Evolutionary conservation across 2,797 vertebrate genomes (phyloP).

Genomic region (Sebastes kiyomatsui): DNA sequence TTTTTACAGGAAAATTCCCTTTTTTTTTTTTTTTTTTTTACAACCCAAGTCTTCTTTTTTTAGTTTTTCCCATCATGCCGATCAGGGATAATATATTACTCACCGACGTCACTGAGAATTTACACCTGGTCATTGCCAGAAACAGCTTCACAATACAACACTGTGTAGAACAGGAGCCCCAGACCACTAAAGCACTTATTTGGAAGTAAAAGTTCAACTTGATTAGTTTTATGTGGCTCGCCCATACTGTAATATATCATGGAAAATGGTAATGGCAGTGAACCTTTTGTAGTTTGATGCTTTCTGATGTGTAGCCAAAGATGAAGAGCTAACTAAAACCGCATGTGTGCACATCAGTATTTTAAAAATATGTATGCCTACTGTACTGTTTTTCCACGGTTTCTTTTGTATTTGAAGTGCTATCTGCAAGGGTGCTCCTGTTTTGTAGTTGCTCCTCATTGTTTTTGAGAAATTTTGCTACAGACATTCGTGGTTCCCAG

Average conservation of each 20-base stretch:
- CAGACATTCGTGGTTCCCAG: neutral
- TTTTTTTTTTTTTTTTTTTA: slow-evolving; percentile 8
- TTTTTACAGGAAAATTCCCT: slow-evolving; percentile 27
- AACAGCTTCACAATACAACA: neutral
- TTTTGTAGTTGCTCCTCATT: neutral
- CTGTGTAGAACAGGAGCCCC: neutral
- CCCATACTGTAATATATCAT: neutral
- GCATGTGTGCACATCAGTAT: neutral
- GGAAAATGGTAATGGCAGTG: slow-evolving; percentile 1
- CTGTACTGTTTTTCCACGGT: neutral
- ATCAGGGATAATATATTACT: slow-evolving; percentile 5
- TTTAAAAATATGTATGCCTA: neutral
- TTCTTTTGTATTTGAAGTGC: neutral
- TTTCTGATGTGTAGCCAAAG: neutral
- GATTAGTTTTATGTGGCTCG: neutral
- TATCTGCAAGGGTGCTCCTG: neutral
- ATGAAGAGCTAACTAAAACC: neutral
- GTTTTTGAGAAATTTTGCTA: neutral
- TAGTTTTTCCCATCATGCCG: neutral
- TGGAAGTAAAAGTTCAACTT: slow-evolving; percentile 2
- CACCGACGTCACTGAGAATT: neutral
- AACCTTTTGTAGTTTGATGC: neutral
- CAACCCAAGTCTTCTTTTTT: slow-evolving; percentile 9
- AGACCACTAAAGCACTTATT: slow-evolving; percentile 6
- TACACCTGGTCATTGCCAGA: slow-evolving; percentile 1